A percentile compares a stretch with the other conserved stretches of the same genome.
Conservation (phyloP, 2,888 invertebrate genomes). For the Orchestes rusci region DNA sequence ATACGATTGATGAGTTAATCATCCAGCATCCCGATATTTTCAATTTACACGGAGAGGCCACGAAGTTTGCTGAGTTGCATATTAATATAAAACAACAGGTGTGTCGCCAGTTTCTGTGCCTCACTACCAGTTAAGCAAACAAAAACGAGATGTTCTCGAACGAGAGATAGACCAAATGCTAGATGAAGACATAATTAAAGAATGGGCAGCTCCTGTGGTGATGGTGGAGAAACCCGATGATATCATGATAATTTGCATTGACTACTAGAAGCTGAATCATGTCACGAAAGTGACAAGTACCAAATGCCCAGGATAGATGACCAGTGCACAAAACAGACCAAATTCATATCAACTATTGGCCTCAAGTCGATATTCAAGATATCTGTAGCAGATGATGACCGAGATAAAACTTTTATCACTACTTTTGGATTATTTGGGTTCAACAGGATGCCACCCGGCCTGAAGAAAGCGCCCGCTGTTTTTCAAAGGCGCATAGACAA, state of each 20-base stretch:
- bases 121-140: not conserved
- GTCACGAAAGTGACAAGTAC: not conserved
- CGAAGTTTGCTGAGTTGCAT: not conserved
- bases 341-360: too few relatives aligned
- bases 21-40: not conserved
- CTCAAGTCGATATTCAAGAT: too few relatives aligned
- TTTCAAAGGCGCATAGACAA: too few relatives aligned
- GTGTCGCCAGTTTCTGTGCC: not conserved
- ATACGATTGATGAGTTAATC: not conserved
- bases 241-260: not conserved
- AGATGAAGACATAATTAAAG: not conserved
- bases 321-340: not conserved
- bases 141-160: not conserved
- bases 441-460: too few relatives aligned
- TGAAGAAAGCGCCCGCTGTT: too few relatives aligned
- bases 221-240: slow-evolving; percentile 35
- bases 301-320: slow-evolving; percentile 1
- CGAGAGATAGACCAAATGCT: not conserved
- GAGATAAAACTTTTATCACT: too few relatives aligned
- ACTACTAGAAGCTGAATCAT: not conserved
- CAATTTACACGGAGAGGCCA: not conserved
- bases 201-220: slow-evolving; percentile 24
- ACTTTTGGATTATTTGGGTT: too few relatives aligned
- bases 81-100: not conserved
- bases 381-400: too few relatives aligned